Conservation (phyloP, 2,888 invertebrate species). For the Rapana venosa region DNA sequence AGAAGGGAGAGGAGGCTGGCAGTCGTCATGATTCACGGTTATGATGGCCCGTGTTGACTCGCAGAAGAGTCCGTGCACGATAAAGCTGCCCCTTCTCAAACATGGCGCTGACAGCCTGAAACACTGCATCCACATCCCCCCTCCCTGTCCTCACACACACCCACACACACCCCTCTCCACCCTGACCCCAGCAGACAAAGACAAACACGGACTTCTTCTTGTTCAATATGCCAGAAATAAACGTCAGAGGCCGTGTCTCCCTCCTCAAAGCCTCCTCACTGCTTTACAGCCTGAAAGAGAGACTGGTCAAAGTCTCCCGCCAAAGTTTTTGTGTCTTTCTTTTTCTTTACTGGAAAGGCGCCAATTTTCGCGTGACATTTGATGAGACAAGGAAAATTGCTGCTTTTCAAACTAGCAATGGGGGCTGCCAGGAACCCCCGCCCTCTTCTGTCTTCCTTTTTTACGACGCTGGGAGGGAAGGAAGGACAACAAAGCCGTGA, state of each 20-base stretch:
- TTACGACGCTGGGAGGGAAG: neutral
- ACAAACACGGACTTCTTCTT: slow-evolving; percentile 37
- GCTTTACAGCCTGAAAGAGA: neutral
- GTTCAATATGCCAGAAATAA: slow-evolving; percentile 35
- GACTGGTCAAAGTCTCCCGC: slow-evolving; percentile 22
- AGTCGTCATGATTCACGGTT: slow-evolving; percentile 47
- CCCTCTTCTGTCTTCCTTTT: slow-evolving; percentile 38
- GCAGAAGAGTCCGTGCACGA: slow-evolving; percentile 24
- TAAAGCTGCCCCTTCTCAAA: slow-evolving; percentile 34
- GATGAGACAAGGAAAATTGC: slow-evolving; percentile 38
- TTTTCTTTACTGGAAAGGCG: neutral
- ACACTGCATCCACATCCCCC: slow-evolving; percentile 36
- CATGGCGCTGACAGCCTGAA: slow-evolving; percentile 37
- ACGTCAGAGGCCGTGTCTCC: slow-evolving; percentile 9
- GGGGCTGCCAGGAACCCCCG: slow-evolving; percentile 35
- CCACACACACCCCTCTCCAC: neutral
- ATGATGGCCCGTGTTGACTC: slow-evolving; percentile 48
- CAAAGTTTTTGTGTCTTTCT: neutral
- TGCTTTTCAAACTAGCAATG: slow-evolving; percentile 32
- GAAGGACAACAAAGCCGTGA: slow-evolving; percentile 37
- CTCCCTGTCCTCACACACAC: neutral
- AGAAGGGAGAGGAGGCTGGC: slow-evolving; percentile 13
- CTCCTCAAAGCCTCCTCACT: neutral
- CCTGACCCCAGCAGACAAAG: slow-evolving; percentile 33
- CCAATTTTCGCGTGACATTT: slow-evolving; percentile 16